A percentile compares a stretch with the other conserved stretches of the same genome.
Evolutionary conservation across 2,797 vertebrate genomes (phyloP).

Genomic region (Argentina silus): DNA sequence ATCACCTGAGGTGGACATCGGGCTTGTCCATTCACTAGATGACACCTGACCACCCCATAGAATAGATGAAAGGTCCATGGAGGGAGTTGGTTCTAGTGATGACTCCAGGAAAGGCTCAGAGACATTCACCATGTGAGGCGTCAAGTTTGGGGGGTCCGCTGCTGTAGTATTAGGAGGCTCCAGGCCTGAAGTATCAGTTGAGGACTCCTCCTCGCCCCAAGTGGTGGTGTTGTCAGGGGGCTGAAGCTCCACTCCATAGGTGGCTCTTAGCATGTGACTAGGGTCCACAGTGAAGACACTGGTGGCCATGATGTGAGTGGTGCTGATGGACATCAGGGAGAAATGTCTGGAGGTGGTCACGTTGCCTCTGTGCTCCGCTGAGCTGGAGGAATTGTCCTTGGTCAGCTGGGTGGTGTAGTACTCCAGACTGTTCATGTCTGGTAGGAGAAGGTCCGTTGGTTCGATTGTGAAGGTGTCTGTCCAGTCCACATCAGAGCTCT

Average conservation of each 20-base stretch:
- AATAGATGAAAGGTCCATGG: slow-evolving; percentile 60
- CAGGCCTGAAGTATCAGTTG: slow-evolving; percentile 66
- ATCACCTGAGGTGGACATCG: slow-evolving; percentile 45
- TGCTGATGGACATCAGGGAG: slow-evolving; percentile 48
- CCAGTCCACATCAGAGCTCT: slow-evolving; percentile 60
- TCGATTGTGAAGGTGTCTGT: slow-evolving; percentile 59
- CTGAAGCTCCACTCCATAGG: slow-evolving; percentile 42
- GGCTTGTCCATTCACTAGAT: slow-evolving; percentile 71
- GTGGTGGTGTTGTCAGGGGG: slow-evolving; percentile 46
- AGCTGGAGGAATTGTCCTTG: slow-evolving; percentile 44
- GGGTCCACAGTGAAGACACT: slow-evolving; percentile 40
- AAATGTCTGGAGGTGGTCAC: slow-evolving; percentile 35
- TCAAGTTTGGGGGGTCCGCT: slow-evolving; percentile 47
- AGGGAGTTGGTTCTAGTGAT: slow-evolving; percentile 56
- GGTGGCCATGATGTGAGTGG: slow-evolving; percentile 57
- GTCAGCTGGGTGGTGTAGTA: slow-evolving; percentile 74
- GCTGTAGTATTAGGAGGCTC: slow-evolving; percentile 62
- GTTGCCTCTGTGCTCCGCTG: slow-evolving; percentile 68
- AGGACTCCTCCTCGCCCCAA: slow-evolving; percentile 64
- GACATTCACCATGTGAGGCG: slow-evolving; percentile 48
- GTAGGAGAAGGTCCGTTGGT: slow-evolving; percentile 71
- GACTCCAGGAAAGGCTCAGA: slow-evolving; percentile 73
- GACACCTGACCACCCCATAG: slow-evolving; percentile 69
- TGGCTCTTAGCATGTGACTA: slow-evolving; percentile 43
- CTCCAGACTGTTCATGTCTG: slow-evolving; percentile 73